These are phyloP conservation scores for Microdon myrmicae DNA, from an alignment of 2,888 invertebrate genomes.

Conservation along the genomic window DNA sequence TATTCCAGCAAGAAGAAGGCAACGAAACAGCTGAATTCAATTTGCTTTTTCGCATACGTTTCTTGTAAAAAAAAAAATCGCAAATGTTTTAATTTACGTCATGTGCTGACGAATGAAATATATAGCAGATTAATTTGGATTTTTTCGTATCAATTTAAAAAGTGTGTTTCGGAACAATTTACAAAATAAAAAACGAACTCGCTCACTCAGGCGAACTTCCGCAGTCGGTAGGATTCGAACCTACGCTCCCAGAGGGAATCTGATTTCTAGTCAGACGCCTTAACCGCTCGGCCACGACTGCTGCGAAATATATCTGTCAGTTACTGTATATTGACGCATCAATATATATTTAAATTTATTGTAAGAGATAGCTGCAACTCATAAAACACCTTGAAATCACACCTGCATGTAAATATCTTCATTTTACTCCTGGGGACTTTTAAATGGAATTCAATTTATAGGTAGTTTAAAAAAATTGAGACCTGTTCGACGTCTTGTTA, in stretches of 20 bases:
- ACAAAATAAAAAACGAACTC: background rate
- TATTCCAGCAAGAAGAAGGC: too few relatives aligned
- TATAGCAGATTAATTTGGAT: too few relatives aligned
- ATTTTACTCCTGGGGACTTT: too few relatives aligned
- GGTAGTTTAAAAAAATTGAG: too few relatives aligned
- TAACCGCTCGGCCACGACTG: slow-evolving; percentile 48
- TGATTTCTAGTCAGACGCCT: slow-evolving; percentile 49
- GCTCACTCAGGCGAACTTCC: slow-evolving; percentile 5
- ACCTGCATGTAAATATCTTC: background rate
- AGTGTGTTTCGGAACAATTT: background rate
- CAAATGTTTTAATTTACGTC: too few relatives aligned
- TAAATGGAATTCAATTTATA: too few relatives aligned
- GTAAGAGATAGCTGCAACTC: background rate
- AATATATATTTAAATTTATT: background rate
- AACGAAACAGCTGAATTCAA: too few relatives aligned
- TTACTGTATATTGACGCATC: background rate
- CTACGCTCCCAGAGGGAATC: slow-evolving; percentile 55
- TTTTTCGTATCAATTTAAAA: too few relatives aligned
- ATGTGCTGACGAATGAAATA: too few relatives aligned
- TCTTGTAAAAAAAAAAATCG: slow-evolving; percentile 6
- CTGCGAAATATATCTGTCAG: background rate
- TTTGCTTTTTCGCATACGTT: too few relatives aligned
- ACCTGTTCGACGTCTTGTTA: too few relatives aligned
- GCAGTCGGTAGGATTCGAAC: slow-evolving; percentile 57
- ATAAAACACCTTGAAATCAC: background rate